These are phyloP conservation scores for Saccostrea cuccullata DNA, from an alignment of 1,140 invertebrate species.

Conservation along the genomic window DNA sequence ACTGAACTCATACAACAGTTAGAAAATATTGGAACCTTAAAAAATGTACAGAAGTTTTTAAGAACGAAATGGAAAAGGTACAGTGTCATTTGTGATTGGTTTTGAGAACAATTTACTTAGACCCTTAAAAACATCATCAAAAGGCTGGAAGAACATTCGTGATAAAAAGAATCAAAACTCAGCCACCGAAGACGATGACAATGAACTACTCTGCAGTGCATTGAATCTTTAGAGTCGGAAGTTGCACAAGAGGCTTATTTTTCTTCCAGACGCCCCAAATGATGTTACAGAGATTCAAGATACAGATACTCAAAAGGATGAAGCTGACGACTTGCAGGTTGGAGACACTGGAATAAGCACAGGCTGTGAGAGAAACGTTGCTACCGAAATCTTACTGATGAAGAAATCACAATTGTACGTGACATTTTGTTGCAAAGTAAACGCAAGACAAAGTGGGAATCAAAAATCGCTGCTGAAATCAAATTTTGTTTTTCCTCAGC, in stretches of 20 bases:
- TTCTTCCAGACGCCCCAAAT: too few relatives aligned
- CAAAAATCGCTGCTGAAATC: not conserved
- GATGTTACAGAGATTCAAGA: too few relatives aligned
- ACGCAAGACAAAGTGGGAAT: not conserved
- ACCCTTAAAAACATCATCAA: not conserved
- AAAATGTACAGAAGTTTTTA: not conserved
- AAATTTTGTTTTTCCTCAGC: not conserved
- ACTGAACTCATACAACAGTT: not conserved
- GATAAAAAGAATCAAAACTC: not conserved
- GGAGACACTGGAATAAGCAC: not conserved
- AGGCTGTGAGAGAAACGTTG: not conserved
- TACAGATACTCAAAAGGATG: not conserved
- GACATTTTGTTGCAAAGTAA: not conserved
- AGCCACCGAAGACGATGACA: too few relatives aligned
- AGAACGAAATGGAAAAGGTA: not conserved
- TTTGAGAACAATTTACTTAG: not conserved
- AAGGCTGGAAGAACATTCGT: not conserved
- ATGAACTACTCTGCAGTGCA: too few relatives aligned
- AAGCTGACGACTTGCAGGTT: not conserved
- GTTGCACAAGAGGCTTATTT: too few relatives aligned
- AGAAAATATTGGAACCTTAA: not conserved
- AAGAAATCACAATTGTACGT: not conserved
- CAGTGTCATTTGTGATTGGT: not conserved
- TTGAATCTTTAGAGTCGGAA: too few relatives aligned
- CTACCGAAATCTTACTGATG: not conserved